phyloP scores from a whole-genome alignment of 2,113 vertebrate genomes.

The Daboia siamensis region DNA sequence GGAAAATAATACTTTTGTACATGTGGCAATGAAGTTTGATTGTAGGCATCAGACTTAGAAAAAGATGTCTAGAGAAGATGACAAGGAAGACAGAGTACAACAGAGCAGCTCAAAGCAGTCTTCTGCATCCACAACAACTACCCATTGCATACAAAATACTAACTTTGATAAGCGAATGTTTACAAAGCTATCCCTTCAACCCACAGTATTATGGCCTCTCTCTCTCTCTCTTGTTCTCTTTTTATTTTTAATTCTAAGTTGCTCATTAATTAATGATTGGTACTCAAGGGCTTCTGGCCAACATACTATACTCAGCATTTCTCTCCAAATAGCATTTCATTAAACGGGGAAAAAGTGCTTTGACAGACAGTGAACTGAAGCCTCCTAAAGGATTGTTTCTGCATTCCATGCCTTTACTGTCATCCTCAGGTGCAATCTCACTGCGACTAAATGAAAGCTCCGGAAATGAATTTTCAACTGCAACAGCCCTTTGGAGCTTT shows the following conservation, averaged over 20 bases:
- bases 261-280: conserved; percentile 50
- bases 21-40: not conserved
- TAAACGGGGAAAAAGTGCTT: not conserved
- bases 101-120: not conserved
- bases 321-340: conserved; percentile 4
- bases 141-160: not conserved
- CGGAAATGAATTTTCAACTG: conserved; percentile 41
- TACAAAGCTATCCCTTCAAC: not conserved
- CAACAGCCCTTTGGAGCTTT: conserved; percentile 48
- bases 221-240: not conserved
- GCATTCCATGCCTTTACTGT: conserved; percentile 53
- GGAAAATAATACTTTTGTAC: not conserved
- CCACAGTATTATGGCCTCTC: not conserved
- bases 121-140: not conserved
- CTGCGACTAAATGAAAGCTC: conserved; percentile 52
- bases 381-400: conserved; percentile 51
- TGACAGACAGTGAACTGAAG: conserved; percentile 35
- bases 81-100: not conserved
- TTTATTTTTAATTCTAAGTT: conserved; percentile 7
- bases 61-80: not conserved
- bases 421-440: conserved; percentile 50
- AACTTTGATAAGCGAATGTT: not conserved
- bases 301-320: conserved; percentile 2
- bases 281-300: conserved; percentile 31
- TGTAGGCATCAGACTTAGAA: not conserved